These are phyloP conservation scores for Grammomys dolichurus DNA, from an alignment of 2,113 vertebrate genomes.

Conservation along the genomic window DNA sequence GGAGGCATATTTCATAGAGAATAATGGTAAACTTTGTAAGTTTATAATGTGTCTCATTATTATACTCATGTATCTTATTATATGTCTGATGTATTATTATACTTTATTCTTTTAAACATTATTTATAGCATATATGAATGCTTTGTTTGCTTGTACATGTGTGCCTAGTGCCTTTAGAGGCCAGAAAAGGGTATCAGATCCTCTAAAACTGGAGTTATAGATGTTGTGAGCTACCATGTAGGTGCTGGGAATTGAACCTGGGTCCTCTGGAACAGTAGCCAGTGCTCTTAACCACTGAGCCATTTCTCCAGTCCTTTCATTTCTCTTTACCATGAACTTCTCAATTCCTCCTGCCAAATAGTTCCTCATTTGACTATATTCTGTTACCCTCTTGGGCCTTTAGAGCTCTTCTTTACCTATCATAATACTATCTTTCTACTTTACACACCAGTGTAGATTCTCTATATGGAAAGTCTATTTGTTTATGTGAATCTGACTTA, in stretches of 20 bases:
- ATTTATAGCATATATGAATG: neutral
- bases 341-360: neutral
- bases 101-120: neutral
- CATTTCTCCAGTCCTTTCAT: neutral
- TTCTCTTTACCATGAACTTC: neutral
- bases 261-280: neutral
- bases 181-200: neutral
- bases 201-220: neutral
- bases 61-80: neutral
- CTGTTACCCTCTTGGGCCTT: neutral
- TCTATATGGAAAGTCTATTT: neutral
- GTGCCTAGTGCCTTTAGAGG: neutral
- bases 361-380: neutral
- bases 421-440: neutral
- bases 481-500: neutral
- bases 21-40: neutral
- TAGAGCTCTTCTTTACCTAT: neutral
- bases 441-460: neutral
- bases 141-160: neutral
- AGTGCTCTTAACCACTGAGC: neutral
- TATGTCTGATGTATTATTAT: neutral
- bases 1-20: slow-evolving; percentile 18
- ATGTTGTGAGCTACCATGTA: neutral
- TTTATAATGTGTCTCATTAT: neutral
- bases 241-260: neutral